Conservation (phyloP, 2,797 vertebrate species). For the Silurus aristotelis region DNA sequence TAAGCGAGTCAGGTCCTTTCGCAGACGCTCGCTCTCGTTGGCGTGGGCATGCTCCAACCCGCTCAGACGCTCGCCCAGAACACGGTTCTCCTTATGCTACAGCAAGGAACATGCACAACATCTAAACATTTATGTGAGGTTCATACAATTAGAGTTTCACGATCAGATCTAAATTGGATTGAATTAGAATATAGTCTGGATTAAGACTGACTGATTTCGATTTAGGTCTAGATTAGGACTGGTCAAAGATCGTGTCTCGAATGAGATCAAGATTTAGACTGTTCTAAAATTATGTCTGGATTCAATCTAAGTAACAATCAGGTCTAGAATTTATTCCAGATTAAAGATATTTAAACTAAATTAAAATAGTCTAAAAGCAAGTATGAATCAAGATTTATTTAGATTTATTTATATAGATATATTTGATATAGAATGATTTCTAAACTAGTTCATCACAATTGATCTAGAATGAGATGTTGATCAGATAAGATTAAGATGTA, state of each 20-base stretch:
- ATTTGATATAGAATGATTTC: no score
- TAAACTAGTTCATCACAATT: no score
- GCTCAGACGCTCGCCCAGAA: constrained; percentile 80
- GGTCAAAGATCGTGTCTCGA: neutral
- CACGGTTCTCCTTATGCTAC: constrained; percentile 87
- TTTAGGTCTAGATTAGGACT: neutral
- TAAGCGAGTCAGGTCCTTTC: constrained; percentile 82
- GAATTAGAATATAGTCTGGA: neutral
- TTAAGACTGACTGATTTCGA: neutral
- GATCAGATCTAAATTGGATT: no score
- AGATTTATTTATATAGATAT: no score
- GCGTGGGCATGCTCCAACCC: constrained; percentile 78
- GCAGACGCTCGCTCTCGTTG: constrained; percentile 84
- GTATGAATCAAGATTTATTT: no score
- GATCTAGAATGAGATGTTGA: no score
- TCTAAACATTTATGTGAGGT: neutral
- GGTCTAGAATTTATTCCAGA: neutral
- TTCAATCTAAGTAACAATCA: neutral
- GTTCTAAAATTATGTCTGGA: neutral
- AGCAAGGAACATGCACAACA: neutral
- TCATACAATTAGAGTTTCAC: neutral
- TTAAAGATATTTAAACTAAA: neutral
- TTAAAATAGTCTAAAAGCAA: no score
- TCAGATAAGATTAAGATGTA: no score
- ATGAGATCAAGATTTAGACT: neutral